Evolutionary conservation across 2,888 invertebrate genomes (phyloP).

Genomic region (Dichetophora obliterata): DNA sequence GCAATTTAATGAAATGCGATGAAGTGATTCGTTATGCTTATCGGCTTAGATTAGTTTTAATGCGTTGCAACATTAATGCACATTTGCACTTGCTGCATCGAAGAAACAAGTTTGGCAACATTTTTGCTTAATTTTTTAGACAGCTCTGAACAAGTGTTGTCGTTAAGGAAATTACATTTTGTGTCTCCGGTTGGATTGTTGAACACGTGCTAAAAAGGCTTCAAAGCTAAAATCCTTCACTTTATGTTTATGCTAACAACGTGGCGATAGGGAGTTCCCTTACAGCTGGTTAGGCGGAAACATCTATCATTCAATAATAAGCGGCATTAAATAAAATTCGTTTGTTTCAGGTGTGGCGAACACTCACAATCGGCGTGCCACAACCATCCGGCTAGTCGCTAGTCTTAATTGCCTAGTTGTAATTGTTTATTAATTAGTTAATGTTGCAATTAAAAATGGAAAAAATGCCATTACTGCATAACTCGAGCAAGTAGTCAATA

Average conservation of each 20-base stretch:
- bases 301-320: no score
- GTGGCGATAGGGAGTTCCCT: no score
- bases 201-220: no score
- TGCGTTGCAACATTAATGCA: not conserved
- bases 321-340: not conserved
- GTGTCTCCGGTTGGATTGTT: not conserved
- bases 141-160: not conserved
- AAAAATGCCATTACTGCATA: not conserved
- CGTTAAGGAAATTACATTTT: not conserved
- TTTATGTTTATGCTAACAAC: no score
- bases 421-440: constrained; percentile 13
- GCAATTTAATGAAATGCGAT: not conserved
- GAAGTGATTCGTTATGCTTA: not conserved
- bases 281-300: no score
- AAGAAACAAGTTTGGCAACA: not conserved
- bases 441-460: constrained; percentile 5
- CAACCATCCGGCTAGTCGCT: not conserved
- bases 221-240: no score
- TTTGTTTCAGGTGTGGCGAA: not conserved
- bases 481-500: not conserved
- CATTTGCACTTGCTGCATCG: no score
- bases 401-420: not conserved
- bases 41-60: not conserved
- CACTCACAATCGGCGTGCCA: not conserved
- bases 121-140: not conserved